Base-by-base conservation (phyloP, 2,888 invertebrate species). In the Agrotis clavis region DNA sequence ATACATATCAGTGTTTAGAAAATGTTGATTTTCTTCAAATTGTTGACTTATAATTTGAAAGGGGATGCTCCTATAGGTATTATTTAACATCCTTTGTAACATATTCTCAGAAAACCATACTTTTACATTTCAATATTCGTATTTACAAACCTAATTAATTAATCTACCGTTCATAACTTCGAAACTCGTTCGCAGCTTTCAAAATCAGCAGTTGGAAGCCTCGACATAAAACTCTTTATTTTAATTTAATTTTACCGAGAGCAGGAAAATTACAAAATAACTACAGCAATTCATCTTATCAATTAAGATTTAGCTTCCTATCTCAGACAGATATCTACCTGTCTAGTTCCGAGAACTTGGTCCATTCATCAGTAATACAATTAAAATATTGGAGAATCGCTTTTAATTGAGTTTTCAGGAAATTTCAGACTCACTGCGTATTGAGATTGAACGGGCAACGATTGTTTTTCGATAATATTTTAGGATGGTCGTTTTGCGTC, bases 401-500 rank as follows among this genome's bases (percentile, higher is more conserved):
- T 84, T 88, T 89, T 90, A 90, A 91, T 91, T 91, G 89, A 90
- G 89, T 90, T 90, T 89, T 85, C 68, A 57, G 75, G 78, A 85
- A 88, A 80, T 84, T 74, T 73, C 74, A 83, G 77, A 88, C 84
- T 79, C 72, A 64, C 60, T 70, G 41, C 16, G 62, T 59, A 74
- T 59, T 74, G 74, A 74, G 68, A 82, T 83, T 76, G 72, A 50
- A 67, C 4, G 61, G 59, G 30, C 16, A 61, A 41, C 66, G 68
- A 83, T 83, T 85, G 82, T 77, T 82, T 75, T 74, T 70, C 70
- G 68, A 77, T 79, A 79, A 78, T 25, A 53, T 70, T 68, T 56
- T 19, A 50, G 68, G 54, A 66, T 65, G 54, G 50, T 56, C 54
- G 62, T 64, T 81, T 74, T 65, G 35, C 18, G 47, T 54, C n/a